Base-by-base conservation (phyloP, 2,888 invertebrate species). In the Acrocera orbiculus region DNA sequence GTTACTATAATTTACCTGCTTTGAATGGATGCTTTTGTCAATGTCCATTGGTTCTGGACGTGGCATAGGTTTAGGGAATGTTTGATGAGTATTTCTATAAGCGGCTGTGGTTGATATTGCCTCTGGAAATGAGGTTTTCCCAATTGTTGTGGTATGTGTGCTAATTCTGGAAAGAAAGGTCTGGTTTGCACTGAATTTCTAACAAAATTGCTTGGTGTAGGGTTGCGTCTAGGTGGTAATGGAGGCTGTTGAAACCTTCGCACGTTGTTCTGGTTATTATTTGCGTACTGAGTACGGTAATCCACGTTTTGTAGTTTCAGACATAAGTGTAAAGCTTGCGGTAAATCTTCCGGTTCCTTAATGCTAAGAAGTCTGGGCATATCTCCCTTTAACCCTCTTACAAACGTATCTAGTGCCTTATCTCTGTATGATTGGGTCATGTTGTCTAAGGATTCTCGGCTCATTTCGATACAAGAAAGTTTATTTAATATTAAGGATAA, bases 401-500 rank as follows among this genome's bases (percentile, higher is more conserved):
- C 30, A 17, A 44, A 44, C 2, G 44, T 42, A 30, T 46, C 44
- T 7, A 45, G 30, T 3, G 45, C 42, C 30, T 43, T 45, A 26
- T 40, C 35, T 16, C 43, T 17, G 23, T 44, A 42, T 2, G 39
- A 35, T 17, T 34, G 13, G 3, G 38, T 42, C 8, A 44, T 20
- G 6, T 40, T 20, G 1, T 34, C 11, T 5, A 41, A 15, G n/a
- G 42, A 15, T 16, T 46, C 44, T 5, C n/a, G 10, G 7, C 40
- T 35, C 7, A 40, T 27, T 4, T 47, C 42, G 33, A 45, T 40
- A 11, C 32, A 34, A 7, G 22, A 16, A 17, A 45, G 32, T 38
- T 47, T 44, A 31, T 44, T 46, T 15, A 46, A 11, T 4, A 45
- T 45, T 4, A 44, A 25, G 4, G 47, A 43, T 3, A 42, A 27